A percentile compares a stretch with the other conserved stretches of the same genome.
Conservation (phyloP, 30 jellyfish, hydroid and myxozoan genomes). For the Mastigias papua region DNA sequence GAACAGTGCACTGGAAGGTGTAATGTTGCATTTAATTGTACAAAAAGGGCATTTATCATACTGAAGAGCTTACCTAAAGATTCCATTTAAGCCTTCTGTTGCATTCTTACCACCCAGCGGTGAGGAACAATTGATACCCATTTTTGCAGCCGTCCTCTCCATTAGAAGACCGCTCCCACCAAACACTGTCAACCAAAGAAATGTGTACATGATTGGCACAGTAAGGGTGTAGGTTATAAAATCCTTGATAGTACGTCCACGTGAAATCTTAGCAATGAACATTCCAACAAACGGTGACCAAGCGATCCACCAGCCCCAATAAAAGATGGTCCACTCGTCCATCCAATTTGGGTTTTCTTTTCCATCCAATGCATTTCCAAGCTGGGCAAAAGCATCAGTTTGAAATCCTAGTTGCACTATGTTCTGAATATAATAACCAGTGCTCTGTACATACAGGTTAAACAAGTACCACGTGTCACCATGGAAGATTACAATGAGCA, state of each 20-base stretch:
- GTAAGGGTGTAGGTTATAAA: slow-evolving; percentile 90
- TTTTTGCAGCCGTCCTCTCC: slow-evolving; percentile 87
- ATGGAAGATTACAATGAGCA: slow-evolving; percentile 77
- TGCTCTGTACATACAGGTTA: slow-evolving; percentile 87
- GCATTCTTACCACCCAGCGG: slow-evolving; percentile 70
- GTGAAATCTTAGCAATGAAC: slow-evolving; percentile 96
- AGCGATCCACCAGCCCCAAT: slow-evolving; percentile 99
- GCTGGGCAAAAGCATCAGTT: slow-evolving; percentile 97
- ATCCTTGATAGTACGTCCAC: slow-evolving; percentile 95
- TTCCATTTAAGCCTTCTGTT: slow-evolving; percentile 55
- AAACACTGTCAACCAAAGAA: slow-evolving; percentile 90
- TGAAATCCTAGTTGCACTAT: slow-evolving; percentile 91
- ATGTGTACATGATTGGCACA: slow-evolving; percentile 85
- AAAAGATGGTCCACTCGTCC: slow-evolving; percentile 94
- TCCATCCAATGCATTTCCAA: slow-evolving; percentile 94
- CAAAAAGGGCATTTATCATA: not conserved
- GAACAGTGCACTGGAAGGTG: too few species aligned
- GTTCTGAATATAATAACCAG: slow-evolving; percentile 90
- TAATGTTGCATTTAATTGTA: not conserved
- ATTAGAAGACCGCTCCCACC: slow-evolving; percentile 92
- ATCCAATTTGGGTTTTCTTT: slow-evolving; percentile 88
- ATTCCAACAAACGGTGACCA: slow-evolving; percentile 98
- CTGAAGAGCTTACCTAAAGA: slow-evolving; percentile 7
- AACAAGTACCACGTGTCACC: slow-evolving; percentile 84
- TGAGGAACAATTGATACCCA: slow-evolving; percentile 81